Evolutionary conservation across 2,797 vertebrate genomes (phyloP).

Genomic region (Acanthurus leucopareius): DNA sequence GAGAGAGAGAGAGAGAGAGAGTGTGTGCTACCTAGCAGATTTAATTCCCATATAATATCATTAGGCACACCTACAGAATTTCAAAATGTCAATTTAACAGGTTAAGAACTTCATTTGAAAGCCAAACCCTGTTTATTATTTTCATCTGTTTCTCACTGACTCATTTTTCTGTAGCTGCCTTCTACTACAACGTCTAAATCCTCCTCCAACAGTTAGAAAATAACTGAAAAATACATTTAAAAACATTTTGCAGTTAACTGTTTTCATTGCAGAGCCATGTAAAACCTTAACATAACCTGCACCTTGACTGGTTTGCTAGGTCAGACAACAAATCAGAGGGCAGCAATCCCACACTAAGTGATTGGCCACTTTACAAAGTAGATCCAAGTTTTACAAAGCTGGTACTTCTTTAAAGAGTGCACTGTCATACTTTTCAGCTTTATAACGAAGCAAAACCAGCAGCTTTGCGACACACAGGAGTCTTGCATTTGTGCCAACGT

Average conservation of each 20-base stretch:
- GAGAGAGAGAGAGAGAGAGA: too few relatives aligned
- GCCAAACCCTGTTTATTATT: background rate
- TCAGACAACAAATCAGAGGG: too few relatives aligned
- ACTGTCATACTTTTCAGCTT: background rate
- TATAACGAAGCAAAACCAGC: background rate
- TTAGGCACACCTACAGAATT: background rate
- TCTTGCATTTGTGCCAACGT: slow-evolving; percentile 6
- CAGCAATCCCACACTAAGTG: too few relatives aligned
- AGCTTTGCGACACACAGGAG: background rate
- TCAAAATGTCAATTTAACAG: background rate
- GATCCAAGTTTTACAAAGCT: too few relatives aligned
- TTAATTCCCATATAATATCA: background rate
- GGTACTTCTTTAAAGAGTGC: background rate
- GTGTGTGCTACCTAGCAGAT: slow-evolving; percentile 12
- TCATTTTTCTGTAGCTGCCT: background rate
- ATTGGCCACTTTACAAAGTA: too few relatives aligned
- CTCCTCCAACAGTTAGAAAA: background rate
- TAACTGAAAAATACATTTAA: background rate
- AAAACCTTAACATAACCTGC: slow-evolving; percentile 6
- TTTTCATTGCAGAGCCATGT: background rate
- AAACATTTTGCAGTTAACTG: slow-evolving; percentile 1
- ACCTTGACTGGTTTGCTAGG: too few relatives aligned
- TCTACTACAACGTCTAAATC: background rate
- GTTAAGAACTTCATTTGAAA: background rate
- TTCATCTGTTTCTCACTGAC: background rate